phyloP scores from a whole-genome alignment of 2,797 vertebrate species.

The Cirrhinus mrigala region DNA sequence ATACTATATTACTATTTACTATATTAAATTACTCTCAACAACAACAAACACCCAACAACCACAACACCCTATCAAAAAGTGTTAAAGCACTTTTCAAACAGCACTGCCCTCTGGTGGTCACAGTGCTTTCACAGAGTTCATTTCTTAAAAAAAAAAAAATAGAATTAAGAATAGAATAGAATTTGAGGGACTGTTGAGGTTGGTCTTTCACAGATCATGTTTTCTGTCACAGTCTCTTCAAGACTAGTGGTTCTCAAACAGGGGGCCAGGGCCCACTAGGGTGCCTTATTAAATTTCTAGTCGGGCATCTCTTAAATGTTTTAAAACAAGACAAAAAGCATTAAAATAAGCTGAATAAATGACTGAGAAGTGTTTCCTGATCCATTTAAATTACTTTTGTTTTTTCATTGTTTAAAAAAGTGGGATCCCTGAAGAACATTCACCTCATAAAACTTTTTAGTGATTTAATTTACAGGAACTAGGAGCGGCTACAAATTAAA shows the following conservation, averaged over 20 bases:
- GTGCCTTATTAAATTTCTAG: no score
- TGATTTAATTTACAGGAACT: not conserved
- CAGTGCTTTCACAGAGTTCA: not conserved
- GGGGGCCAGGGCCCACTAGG: not conserved
- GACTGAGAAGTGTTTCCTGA: not conserved
- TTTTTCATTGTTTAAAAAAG: not conserved
- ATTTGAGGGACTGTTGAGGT: not conserved
- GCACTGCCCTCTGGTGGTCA: slow-evolving; percentile 12
- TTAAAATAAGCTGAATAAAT: not conserved
- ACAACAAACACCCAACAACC: not conserved
- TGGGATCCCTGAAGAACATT: not conserved
- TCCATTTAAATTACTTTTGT: not conserved
- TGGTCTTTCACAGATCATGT: not conserved
- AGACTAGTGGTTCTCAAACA: not conserved
- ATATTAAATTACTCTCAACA: not conserved
- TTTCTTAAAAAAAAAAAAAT: not conserved
- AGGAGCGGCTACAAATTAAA: not conserved
- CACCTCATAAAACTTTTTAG: not conserved
- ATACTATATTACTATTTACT: no score
- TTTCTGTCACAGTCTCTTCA: not conserved
- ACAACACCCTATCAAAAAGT: not conserved
- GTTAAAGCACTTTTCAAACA: not conserved
- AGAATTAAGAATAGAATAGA: not conserved
- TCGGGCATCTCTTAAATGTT: not conserved
- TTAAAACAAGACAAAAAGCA: not conserved